Percentiles rank a stretch among this genome's conserved stretches.
Evolutionary conservation across 2,888 invertebrate species (phyloP).

Genomic region (Pristionchus mayeri): DNA sequence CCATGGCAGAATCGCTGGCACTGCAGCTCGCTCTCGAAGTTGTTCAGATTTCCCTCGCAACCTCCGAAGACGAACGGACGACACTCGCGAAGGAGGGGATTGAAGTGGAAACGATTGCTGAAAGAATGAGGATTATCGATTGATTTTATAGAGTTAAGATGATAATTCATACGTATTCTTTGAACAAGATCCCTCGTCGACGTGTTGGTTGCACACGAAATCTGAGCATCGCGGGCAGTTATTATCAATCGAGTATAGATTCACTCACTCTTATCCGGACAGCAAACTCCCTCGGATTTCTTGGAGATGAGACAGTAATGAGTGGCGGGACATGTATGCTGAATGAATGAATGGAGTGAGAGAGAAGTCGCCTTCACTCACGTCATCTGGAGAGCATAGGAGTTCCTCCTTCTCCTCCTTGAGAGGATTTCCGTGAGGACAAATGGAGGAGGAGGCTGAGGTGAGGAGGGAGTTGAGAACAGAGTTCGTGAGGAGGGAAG

Average conservation of each 20-base stretch:
- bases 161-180: conserved; percentile 11
- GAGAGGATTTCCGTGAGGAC: conserved; percentile 14
- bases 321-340: conserved; percentile 17
- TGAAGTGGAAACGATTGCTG: conserved; percentile 43
- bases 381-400: neutral
- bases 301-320: conserved; percentile 26
- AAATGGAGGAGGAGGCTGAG: neutral
- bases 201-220: conserved; percentile 39
- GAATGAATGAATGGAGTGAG: neutral
- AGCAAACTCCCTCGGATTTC: conserved; percentile 10
- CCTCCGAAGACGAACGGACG: conserved; percentile 24
- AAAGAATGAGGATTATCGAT: neutral
- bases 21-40: conserved; percentile 41
- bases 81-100: conserved; percentile 38
- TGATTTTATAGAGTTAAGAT: too few species aligned
- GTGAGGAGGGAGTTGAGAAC: conserved; percentile 13
- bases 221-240: neutral
- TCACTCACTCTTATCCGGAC: conserved; percentile 13
- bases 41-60: conserved; percentile 47
- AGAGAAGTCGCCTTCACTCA: neutral
- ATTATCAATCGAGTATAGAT: neutral
- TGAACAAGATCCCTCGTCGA: conserved; percentile 45
- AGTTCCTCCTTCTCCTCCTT: conserved; percentile 2
- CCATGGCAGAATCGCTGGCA: conserved; percentile 44
- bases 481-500: neutral